phyloP scores from a whole-genome alignment of 2,113 vertebrate genomes.

The Sceloporus tristichus region DNA sequence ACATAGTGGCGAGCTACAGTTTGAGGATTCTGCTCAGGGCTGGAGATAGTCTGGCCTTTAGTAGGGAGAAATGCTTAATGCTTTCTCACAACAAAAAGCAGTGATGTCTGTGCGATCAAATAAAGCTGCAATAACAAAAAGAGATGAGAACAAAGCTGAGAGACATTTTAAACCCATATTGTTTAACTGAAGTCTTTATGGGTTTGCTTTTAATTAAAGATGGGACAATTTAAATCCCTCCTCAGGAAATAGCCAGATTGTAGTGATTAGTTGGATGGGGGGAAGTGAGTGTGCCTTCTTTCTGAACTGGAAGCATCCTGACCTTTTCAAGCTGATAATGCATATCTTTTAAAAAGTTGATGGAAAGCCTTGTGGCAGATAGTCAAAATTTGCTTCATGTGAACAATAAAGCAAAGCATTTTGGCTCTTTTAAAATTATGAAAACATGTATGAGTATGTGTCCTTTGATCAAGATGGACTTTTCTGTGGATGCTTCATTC shows the following conservation, averaged over 20 bases:
- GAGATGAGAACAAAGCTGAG: constrained; percentile 26
- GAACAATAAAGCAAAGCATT: constrained; percentile 7
- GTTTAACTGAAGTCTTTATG: constrained; percentile 63
- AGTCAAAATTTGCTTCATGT: constrained; percentile 42
- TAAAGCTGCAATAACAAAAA: constrained; percentile 37
- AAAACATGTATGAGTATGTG: background rate
- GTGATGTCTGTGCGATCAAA: constrained; percentile 35
- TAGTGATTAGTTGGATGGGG: constrained; percentile 53
- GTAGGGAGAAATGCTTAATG: background rate
- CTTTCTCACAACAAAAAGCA: constrained; percentile 43
- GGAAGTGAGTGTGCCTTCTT: constrained; percentile 21
- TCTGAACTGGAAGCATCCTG: constrained; percentile 48
- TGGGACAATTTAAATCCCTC: constrained; percentile 58
- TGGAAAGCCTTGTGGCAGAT: constrained; percentile 18
- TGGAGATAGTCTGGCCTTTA: constrained; percentile 9
- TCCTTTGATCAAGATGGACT: constrained; percentile 22
- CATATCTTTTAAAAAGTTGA: constrained; percentile 58
- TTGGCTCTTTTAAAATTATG: constrained; percentile 14
- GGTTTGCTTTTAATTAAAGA: constrained; percentile 62
- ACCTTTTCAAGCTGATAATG: constrained; percentile 60
- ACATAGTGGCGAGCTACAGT: constrained; percentile 4
- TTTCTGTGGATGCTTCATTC: background rate
- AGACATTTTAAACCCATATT: constrained; percentile 26
- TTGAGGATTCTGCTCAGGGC: background rate
- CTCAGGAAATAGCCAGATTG: constrained; percentile 51